Evolutionary conservation across 2,113 vertebrate genomes (phyloP), one percentile per base, ranked within the genome.

Genomic region (Amphiprion percula): DNA sequence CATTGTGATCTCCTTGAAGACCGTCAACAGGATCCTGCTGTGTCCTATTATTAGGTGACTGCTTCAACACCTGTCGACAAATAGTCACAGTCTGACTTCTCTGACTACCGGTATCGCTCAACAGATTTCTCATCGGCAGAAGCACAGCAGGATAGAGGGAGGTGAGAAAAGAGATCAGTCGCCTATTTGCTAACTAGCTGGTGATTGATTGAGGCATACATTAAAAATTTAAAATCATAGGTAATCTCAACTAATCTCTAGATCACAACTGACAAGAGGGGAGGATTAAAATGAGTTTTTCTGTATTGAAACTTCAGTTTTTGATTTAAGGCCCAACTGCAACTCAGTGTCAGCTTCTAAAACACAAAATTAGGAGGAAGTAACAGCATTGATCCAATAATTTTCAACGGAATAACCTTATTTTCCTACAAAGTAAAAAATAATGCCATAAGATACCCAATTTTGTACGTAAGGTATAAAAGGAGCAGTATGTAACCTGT

Each of bases 1-100:
- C 53, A 16, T 53, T 11, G 30, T 19, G 47, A 60, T 30, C 33
- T 63, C 73, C 17, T 24, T 47, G 21, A 46, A 53, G 64, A 5
- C 50, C 12, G 37, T 50, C 24, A 58, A 64, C 52, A 44, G 63
- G 47, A 53, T 62, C 80, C 86, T 56, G 62, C 77, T 26, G 59
- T 66, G 79, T 67, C 69, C 80, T 53, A 39, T 87, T 68, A 83
- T 16, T 55, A 88, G 72, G 87, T 67, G 87, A 76, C 60, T 49
- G 61, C 24, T 73, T 41, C 0, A 39, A 86, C 88, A 52, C 76
- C 1, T 41, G 21, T 41, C 30, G 16, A 79, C 86, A 88, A 83
- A 80, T 39, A 64, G 70, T 65, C 58, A 63, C 73, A 56, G 76
- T 82, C 67, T 66, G 58, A 63, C 16, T 21, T 61, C 69, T 86